Evolutionary conservation across 2,888 invertebrate species (phyloP).

Genomic region (Troides aeacus): DNA sequence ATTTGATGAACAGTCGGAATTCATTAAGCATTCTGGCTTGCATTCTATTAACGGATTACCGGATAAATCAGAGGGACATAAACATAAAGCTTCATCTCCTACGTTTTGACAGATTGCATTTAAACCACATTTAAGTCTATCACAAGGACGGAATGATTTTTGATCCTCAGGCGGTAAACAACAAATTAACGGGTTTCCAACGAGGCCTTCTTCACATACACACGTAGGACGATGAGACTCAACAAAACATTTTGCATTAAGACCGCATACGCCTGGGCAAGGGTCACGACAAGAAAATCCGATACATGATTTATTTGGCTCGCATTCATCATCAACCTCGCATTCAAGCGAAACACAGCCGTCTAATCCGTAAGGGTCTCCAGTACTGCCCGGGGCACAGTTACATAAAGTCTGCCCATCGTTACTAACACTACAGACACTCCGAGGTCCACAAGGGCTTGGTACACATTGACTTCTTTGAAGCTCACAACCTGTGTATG

Average conservation of each 20-base stretch:
- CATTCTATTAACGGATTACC: slow-evolving; percentile 90
- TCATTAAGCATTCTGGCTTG: slow-evolving; percentile 89
- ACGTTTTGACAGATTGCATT: slow-evolving; percentile 89
- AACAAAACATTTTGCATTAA: slow-evolving; percentile 86
- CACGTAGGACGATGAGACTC: slow-evolving; percentile 91
- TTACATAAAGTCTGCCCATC: slow-evolving; percentile 86
- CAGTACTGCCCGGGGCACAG: slow-evolving; percentile 87
- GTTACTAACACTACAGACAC: slow-evolving; percentile 84
- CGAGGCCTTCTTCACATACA: slow-evolving; percentile 84
- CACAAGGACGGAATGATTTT: slow-evolving; percentile 83
- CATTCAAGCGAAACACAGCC: slow-evolving; percentile 91
- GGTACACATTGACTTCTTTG: slow-evolving; percentile 87
- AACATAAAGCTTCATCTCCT: slow-evolving; percentile 86
- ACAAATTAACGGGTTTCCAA: slow-evolving; percentile 88
- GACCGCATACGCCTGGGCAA: slow-evolving; percentile 90
- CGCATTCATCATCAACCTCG: slow-evolving; percentile 88
- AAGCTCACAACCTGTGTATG: slow-evolving; percentile 87
- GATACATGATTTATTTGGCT: slow-evolving; percentile 86
- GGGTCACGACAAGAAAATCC: slow-evolving; percentile 90
- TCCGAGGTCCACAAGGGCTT: slow-evolving; percentile 90
- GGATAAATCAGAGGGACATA: slow-evolving; percentile 86
- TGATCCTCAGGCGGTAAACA: slow-evolving; percentile 83
- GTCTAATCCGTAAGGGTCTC: slow-evolving; percentile 85
- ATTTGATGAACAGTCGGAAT: slow-evolving; percentile 87
- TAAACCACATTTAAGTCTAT: slow-evolving; percentile 87